These are phyloP conservation scores for Drosophila monieri DNA, from an alignment of 2,888 invertebrate species.

Conservation along the genomic window DNA sequence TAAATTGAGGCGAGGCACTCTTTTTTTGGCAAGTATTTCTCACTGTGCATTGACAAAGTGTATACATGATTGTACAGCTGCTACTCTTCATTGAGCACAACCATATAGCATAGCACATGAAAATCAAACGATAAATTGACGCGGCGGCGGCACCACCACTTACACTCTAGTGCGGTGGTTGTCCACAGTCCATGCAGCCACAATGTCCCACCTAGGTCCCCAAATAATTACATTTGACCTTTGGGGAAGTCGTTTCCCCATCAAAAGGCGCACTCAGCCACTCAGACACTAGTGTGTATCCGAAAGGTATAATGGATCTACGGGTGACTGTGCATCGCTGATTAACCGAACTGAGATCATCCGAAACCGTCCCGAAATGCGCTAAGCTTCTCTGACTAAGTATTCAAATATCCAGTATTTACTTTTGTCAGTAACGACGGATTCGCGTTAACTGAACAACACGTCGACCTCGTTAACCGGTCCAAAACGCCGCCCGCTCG, in stretches of 20 bases:
- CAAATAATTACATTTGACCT: conserved; percentile 48
- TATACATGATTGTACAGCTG: conserved; percentile 37
- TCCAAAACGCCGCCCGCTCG: conserved; percentile 30
- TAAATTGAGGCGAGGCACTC: too few relatives aligned
- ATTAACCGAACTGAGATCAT: conserved; percentile 32
- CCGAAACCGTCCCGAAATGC: too few relatives aligned
- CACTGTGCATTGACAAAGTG: conserved; percentile 16
- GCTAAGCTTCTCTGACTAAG: conserved; percentile 8
- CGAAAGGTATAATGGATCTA: conserved; percentile 13
- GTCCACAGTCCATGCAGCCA: conserved; percentile 30
- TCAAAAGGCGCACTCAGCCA: not conserved
- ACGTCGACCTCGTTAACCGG: conserved; percentile 35
- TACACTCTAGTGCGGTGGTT: conserved; percentile 5
- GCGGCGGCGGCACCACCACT: conserved; percentile 3
- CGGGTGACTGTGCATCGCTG: conserved; percentile 32
- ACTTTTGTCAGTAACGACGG: conserved; percentile 31
- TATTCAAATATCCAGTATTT: conserved; percentile 33
- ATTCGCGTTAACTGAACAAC: conserved; percentile 36
- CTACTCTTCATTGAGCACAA: conserved; percentile 26
- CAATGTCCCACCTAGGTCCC: conserved; percentile 28
- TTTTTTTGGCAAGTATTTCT: not conserved
- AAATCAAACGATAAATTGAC: conserved; percentile 44
- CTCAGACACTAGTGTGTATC: conserved; percentile 3
- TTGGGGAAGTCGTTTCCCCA: conserved; percentile 14
- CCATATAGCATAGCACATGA: conserved; percentile 32